Evolutionary conservation across 2,113 vertebrate species (phyloP).

Genomic region (Siniperca chuatsi): DNA sequence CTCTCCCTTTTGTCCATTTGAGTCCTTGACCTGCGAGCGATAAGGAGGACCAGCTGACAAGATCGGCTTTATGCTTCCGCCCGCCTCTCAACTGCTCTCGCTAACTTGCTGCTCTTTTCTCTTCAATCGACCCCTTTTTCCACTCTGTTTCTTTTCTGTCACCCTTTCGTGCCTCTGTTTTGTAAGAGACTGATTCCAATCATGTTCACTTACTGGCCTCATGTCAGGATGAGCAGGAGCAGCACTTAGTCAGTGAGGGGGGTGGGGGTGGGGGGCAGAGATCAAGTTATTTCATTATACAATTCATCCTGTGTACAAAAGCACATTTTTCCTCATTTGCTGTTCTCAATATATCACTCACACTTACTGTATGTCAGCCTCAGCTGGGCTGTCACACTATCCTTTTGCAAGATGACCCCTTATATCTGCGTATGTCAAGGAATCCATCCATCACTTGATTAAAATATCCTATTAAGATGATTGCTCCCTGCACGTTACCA

Average conservation of each 20-base stretch:
- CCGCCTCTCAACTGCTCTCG: not conserved
- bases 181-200: conserved; percentile 37
- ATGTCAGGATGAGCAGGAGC: conserved; percentile 26
- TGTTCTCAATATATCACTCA: not conserved
- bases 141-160: conserved; percentile 12
- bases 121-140: not conserved
- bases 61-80: conserved; percentile 1
- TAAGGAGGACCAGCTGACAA: conserved; percentile 45
- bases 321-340: not conserved
- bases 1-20: conserved; percentile 11
- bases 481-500: not conserved
- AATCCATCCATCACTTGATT: conserved; percentile 29
- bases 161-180: not conserved
- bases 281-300: not conserved
- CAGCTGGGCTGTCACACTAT: not conserved
- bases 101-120: conserved; percentile 17
- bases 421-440: not conserved
- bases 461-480: conserved; percentile 25
- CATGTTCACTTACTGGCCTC: conserved; percentile 28
- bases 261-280: not conserved
- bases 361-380: not conserved
- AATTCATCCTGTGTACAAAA: not conserved
- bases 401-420: not conserved
- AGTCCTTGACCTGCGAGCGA: conserved; percentile 24
- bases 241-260: conserved; percentile 2